phyloP scores from a whole-genome alignment of 2,113 vertebrate species.

The Phalacrocorax brasilianus region DNA sequence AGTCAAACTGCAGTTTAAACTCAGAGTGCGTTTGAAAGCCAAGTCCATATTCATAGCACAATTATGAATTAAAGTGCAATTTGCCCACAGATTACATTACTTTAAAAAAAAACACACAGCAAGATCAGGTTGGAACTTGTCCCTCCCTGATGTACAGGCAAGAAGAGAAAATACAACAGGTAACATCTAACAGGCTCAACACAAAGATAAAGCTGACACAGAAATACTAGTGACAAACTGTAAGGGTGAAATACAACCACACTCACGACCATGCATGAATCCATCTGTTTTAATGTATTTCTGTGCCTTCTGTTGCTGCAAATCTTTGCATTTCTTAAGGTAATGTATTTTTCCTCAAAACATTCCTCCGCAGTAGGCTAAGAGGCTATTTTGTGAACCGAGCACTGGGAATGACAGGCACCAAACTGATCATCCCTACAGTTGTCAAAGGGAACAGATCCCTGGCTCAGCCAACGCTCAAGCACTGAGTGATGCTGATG shows the following conservation, averaged over 20 bases:
- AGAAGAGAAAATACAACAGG: constrained; percentile 21
- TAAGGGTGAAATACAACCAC: background rate
- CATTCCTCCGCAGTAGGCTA: background rate
- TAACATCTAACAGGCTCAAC: background rate
- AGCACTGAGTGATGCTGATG: background rate
- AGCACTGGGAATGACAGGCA: background rate
- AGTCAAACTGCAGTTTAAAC: constrained; percentile 84
- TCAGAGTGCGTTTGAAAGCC: constrained; percentile 76
- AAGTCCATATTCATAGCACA: constrained; percentile 77
- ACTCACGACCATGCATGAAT: background rate
- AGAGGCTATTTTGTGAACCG: background rate
- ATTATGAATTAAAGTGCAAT: constrained; percentile 82
- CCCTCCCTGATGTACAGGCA: background rate
- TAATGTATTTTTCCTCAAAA: background rate
- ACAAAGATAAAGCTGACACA: background rate
- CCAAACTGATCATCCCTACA: background rate
- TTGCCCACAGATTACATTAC: constrained; percentile 85
- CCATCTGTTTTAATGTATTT: background rate
- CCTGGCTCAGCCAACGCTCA: background rate
- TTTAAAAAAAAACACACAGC: constrained; percentile 32
- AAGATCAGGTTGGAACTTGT: constrained; percentile 66
- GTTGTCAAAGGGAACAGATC: background rate
- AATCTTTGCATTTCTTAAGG: background rate
- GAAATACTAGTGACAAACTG: background rate
- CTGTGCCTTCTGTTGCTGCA: background rate